These are phyloP conservation scores for Hyphantria cunea DNA, from an alignment of 1,140 invertebrate species.

Conservation along the genomic window DNA sequence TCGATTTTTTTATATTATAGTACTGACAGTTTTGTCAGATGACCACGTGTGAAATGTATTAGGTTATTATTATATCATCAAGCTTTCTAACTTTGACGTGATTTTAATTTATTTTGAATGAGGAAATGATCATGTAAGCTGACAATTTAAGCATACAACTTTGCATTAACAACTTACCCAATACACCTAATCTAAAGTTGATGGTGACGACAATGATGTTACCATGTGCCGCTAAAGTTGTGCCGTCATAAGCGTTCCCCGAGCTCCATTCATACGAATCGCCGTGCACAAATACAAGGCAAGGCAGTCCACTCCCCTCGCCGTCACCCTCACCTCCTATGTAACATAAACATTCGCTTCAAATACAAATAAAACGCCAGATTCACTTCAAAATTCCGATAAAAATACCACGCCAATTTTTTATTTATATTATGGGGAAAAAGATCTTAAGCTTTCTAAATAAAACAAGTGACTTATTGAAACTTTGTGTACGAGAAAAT, in stretches of 20 bases:
- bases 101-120: too few relatives aligned
- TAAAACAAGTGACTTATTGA: background rate
- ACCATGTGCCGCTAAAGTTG: constrained; percentile 93
- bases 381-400: background rate
- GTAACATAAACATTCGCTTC: constrained; percentile 7
- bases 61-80: too few relatives aligned
- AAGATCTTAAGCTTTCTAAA: background rate
- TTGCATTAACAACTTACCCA: constrained; percentile 86
- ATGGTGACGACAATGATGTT: constrained; percentile 97
- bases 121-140: too few relatives aligned
- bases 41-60: too few relatives aligned
- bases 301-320: constrained; percentile 64
- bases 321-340: constrained; percentile 52
- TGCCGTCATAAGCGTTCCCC: constrained; percentile 97
- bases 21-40: too few relatives aligned
- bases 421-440: background rate
- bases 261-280: constrained; percentile 97
- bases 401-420: background rate
- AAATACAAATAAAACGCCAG: background rate
- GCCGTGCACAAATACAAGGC: constrained; percentile 95
- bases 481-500: background rate
- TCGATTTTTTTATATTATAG: too few relatives aligned
- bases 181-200: constrained; percentile 97
- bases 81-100: too few relatives aligned
- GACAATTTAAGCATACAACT: too few relatives aligned